These are phyloP conservation scores for Campoplex capitator DNA, from an alignment of 2,888 invertebrate genomes.

Conservation along the genomic window DNA sequence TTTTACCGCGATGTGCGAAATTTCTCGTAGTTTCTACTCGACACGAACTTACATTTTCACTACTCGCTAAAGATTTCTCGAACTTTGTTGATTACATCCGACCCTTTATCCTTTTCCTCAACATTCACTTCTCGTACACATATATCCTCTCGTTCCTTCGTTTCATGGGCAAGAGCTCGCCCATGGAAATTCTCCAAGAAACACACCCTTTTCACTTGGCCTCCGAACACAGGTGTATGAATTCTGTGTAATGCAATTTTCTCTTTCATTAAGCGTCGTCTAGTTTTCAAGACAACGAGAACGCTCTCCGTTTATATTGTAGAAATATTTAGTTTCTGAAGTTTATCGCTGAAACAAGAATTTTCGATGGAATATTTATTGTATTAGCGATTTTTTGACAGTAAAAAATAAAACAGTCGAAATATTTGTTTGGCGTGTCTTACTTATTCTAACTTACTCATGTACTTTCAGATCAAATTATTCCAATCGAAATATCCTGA, in stretches of 20 bases:
- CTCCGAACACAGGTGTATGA: background rate
- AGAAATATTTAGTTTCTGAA: background rate
- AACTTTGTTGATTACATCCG: slow-evolving; percentile 50
- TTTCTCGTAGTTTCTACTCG: slow-evolving; percentile 28
- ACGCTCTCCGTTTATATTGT: background rate
- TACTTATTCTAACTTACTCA: too few relatives aligned
- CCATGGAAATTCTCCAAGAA: background rate
- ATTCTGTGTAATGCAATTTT: background rate
- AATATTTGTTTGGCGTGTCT: too few relatives aligned
- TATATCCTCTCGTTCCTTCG: background rate
- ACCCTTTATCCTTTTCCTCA: background rate
- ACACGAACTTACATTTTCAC: slow-evolving; percentile 41
- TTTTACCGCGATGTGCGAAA: background rate
- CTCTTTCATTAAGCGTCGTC: background rate
- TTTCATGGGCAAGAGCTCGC: background rate
- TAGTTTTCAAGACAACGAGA: background rate
- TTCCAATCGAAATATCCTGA: too few relatives aligned
- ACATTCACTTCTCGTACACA: slow-evolving; percentile 12
- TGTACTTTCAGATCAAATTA: too few relatives aligned
- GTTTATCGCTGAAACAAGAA: background rate
- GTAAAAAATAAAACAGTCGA: background rate
- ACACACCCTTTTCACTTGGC: background rate
- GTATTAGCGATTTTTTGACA: background rate
- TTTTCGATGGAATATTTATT: background rate
- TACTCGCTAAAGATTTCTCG: slow-evolving; percentile 43